These are phyloP conservation scores for Sigmodon hispidus DNA, from an alignment of 2,113 vertebrate species.

Conservation along the genomic window DNA sequence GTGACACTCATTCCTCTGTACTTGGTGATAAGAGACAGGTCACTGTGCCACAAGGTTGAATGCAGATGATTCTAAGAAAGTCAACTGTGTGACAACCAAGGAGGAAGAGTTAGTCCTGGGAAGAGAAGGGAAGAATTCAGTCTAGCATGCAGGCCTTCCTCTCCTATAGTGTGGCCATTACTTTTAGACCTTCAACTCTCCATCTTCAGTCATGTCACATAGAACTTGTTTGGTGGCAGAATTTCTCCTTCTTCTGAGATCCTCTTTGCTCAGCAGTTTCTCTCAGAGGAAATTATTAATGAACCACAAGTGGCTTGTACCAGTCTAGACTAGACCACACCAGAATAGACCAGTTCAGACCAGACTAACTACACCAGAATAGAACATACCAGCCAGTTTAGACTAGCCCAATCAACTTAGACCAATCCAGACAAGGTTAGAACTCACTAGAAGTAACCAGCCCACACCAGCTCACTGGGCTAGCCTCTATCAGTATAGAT, in stretches of 20 bases:
- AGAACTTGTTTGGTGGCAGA: neutral
- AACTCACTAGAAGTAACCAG: neutral
- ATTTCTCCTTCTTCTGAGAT: neutral
- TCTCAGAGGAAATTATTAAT: neutral
- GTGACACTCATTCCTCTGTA: neutral
- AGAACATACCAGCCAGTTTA: neutral
- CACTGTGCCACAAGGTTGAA: neutral
- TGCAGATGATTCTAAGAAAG: neutral
- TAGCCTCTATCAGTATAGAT: neutral
- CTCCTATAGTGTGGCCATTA: neutral
- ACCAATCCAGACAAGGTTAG: neutral
- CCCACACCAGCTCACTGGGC: neutral
- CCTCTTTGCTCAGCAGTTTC: neutral
- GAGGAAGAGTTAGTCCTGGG: neutral
- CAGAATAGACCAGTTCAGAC: neutral
- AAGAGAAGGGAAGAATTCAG: neutral
- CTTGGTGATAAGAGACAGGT: neutral
- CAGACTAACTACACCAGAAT: neutral
- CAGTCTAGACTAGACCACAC: neutral
- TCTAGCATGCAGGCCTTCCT: neutral
- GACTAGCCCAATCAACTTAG: neutral
- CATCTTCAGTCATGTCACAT: neutral
- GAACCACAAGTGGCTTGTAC: neutral
- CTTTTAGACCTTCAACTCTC: neutral
- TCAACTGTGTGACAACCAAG: neutral